A percentile compares a stretch with the other conserved stretches of the same genome.
These are phyloP conservation scores for Drosophila kuntzei DNA, from an alignment of 2,888 invertebrate genomes.

Conservation along the genomic window DNA sequence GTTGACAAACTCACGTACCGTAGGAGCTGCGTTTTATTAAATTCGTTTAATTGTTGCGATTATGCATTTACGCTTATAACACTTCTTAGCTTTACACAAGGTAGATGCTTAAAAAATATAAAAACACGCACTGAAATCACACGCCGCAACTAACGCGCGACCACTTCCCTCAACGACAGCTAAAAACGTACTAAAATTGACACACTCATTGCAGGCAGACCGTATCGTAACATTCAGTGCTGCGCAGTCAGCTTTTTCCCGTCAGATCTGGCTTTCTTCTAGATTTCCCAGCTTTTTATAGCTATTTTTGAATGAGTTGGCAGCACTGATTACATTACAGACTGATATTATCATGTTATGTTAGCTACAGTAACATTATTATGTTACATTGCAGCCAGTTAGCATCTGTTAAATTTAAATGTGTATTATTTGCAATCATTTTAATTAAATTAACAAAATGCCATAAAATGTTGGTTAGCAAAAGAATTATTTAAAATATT, in stretches of 20 bases:
- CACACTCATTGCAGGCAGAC: conserved; percentile 28
- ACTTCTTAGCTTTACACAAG: conserved; percentile 39
- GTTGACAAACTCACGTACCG: conserved; percentile 32
- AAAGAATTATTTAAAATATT: not conserved
- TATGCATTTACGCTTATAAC: conserved; percentile 15
- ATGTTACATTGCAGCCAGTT: not conserved
- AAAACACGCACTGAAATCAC: conserved; percentile 46
- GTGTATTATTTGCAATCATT: not conserved
- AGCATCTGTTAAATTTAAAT: conserved; percentile 1
- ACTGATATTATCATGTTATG: no score
- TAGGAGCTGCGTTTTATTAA: conserved; percentile 22
- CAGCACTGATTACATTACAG: no score
- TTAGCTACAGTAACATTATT: not conserved
- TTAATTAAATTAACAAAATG: not conserved
- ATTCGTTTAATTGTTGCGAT: conserved; percentile 28
- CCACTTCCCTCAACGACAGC: conserved; percentile 49
- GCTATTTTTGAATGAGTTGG: no score
- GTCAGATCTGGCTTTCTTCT: no score
- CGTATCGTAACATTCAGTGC: conserved; percentile 20
- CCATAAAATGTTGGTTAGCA: no score
- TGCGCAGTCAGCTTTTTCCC: no score
- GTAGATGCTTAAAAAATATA: conserved; percentile 44
- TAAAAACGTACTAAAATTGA: conserved; percentile 59
- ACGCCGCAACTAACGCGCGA: conserved; percentile 45
- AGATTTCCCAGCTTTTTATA: no score